Conservation (phyloP, 2,113 vertebrate species). For the Sigmodon hispidus region DNA sequence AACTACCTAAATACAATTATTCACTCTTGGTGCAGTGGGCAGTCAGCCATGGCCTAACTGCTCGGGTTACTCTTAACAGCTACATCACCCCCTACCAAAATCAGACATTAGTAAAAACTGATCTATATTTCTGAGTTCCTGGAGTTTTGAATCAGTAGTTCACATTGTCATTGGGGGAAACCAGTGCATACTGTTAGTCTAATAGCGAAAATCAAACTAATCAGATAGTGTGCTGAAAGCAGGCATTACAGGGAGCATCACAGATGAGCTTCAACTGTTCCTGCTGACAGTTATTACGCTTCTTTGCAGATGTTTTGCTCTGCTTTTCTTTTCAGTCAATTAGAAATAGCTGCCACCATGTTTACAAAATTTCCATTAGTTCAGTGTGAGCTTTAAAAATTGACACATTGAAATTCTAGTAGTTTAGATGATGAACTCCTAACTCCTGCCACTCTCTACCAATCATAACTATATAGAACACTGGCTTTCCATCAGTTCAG, state of each 20-base stretch:
- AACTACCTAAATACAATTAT: not conserved
- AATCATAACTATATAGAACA: not conserved
- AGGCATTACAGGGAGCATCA: not conserved
- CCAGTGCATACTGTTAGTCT: slow-evolving; percentile 21
- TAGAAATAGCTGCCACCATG: slow-evolving; percentile 12
- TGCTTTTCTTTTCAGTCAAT: slow-evolving; percentile 23
- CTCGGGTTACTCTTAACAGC: not conserved
- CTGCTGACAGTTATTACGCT: slow-evolving; percentile 34
- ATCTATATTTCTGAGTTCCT: slow-evolving; percentile 21
- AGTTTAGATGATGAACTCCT: not conserved
- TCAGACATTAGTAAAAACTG: not conserved
- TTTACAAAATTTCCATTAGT: slow-evolving; percentile 47
- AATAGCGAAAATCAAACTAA: slow-evolving; percentile 37
- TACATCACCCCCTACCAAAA: not conserved
- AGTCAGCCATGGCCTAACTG: not conserved
- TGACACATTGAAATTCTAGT: slow-evolving; percentile 6
- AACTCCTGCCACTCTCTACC: not conserved
- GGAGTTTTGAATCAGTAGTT: slow-evolving; percentile 1
- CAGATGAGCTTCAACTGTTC: slow-evolving; percentile 22
- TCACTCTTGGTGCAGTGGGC: not conserved
- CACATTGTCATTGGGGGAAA: not conserved
- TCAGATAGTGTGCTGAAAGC: not conserved
- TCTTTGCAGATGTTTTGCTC: slow-evolving; percentile 35
- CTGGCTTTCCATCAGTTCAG: not conserved
- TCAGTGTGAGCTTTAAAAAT: slow-evolving; percentile 42